Conservation (phyloP, 2,113 vertebrate genomes). For the Ptilorrhoa leucosticta region DNA sequence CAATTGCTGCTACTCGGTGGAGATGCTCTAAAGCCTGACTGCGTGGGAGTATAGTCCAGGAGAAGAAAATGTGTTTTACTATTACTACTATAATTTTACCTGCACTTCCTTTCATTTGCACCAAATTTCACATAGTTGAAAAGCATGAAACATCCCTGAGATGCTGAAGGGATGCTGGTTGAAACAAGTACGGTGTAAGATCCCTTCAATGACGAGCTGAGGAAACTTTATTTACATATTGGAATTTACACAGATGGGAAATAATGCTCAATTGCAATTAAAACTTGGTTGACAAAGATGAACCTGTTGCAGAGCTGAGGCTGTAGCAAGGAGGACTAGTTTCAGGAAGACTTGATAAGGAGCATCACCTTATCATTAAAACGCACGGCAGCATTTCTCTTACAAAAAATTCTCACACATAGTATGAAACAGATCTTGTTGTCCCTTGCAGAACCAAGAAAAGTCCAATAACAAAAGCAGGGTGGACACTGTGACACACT, state of each 20-base stretch:
- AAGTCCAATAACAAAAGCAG: not conserved
- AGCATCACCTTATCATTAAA: not conserved
- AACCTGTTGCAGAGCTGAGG: not conserved
- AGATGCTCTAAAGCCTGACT: constrained; percentile 4
- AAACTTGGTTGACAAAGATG: not conserved
- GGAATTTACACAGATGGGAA: not conserved
- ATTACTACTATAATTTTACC: not conserved
- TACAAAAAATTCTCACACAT: rapidly evolving
- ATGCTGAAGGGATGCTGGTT: rapidly evolving
- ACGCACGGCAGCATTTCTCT: not conserved
- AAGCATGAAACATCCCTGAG: not conserved
- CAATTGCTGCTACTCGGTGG: constrained; percentile 11
- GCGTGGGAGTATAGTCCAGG: not conserved
- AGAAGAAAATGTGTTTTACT: not conserved
- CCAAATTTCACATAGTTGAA: not conserved
- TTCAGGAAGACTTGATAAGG: not conserved
- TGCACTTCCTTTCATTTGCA: not conserved
- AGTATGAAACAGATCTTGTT: not conserved
- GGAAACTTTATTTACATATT: not conserved
- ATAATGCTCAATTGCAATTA: not conserved
- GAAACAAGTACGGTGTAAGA: rapidly evolving
- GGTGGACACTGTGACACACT: not conserved
- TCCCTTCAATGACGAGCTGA: not conserved
- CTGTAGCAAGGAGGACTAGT: not conserved
- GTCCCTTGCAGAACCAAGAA: not conserved